Evolutionary conservation across 2,797 vertebrate species (phyloP), one percentile per base, ranked within the genome.

Genomic region (Nannoperca australis): DNA sequence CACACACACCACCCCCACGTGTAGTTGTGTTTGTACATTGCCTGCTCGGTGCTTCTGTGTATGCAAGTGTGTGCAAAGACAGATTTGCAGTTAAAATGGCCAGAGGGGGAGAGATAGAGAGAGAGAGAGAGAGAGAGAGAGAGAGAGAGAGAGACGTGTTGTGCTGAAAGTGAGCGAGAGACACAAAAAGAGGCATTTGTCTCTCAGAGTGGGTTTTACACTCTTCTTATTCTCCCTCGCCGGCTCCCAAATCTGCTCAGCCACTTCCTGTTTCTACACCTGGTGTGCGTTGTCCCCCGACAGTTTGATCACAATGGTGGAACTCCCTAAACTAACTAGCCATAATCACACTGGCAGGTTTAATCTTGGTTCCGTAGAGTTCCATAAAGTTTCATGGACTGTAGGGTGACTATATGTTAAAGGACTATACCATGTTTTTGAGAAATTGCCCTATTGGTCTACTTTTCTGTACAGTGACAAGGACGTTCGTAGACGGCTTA

Each of bases 221-320:
- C 76, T 65, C 69, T 32, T 63, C 30, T 42, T 42, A 10, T 68
- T 70, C 45, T 58, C 66, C 49, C 7, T 63, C 71, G 20, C 59
- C 3, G 10, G 54, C 58, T 80, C 32, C 64, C 47, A 73, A 81
- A 84, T 83, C 73, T 76, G 49, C 78, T 83, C 76, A 67, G 50
- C 56, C 49, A 67, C 68, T 70, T 68, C 18, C 66, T 62, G 11
- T 47, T 71, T 68, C 66, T 34, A 68, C 20, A 75, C 71, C 74
- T 27, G 24, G 24, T 27, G 24, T 27, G 24, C 24, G 24, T 27
- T 27, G 24, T 27, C 24, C 24, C 24, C 24, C 24, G 24, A 27
- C 24, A 27, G 24, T 27, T 27, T 36, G 49, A 79, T 62, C 24
- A 55, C 50, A 77, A 2, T 7, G 2, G 22, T 9, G 13, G 15